Percentiles rank a stretch among this genome's conserved stretches.
Evolutionary conservation across 1,140 invertebrate species (phyloP).

Genomic region (Drosophila fuyamai): DNA sequence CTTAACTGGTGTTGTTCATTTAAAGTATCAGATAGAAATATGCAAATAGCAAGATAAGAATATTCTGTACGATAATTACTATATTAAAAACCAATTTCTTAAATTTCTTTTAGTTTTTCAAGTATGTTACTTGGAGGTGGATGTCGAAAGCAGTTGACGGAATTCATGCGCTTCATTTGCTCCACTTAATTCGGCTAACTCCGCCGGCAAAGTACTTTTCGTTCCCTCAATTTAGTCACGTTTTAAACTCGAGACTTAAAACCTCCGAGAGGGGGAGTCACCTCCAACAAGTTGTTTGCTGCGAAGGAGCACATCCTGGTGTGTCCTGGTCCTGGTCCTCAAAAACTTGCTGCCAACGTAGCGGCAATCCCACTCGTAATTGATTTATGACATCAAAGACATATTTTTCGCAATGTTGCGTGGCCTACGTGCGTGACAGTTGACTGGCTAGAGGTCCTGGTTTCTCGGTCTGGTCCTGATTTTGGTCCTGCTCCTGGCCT

Average conservation of each 20-base stretch:
- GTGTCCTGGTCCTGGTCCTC: conserved; percentile 5
- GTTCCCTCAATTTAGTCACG: conserved; percentile 58
- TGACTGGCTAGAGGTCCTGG: conserved; percentile 36
- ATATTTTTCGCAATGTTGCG: conserved; percentile 85
- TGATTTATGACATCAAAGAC: conserved; percentile 85
- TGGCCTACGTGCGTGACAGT: conserved; percentile 84
- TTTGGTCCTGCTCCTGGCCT: conserved; percentile 41
- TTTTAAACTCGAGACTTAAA: conserved; percentile 71
- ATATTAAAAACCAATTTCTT: no score
- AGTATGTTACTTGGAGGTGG: neutral
- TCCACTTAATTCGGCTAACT: conserved; percentile 43
- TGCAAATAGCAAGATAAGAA: no score
- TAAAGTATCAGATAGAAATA: no score
- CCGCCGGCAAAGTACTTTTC: conserved; percentile 4
- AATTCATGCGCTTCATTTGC: conserved; percentile 59
- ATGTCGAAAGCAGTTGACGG: neutral
- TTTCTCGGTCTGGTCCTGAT: conserved; percentile 19
- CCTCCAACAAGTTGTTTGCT: conserved; percentile 72
- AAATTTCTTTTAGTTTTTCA: neutral
- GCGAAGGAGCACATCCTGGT: conserved; percentile 62
- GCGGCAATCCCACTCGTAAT: conserved; percentile 74
- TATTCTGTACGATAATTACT: no score
- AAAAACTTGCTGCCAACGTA: conserved; percentile 8
- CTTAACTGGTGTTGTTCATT: no score
- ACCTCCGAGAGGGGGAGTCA: conserved; percentile 9